Conservation (phyloP, 2,888 invertebrate genomes). For the Teleogryllus oceanicus region DNA sequence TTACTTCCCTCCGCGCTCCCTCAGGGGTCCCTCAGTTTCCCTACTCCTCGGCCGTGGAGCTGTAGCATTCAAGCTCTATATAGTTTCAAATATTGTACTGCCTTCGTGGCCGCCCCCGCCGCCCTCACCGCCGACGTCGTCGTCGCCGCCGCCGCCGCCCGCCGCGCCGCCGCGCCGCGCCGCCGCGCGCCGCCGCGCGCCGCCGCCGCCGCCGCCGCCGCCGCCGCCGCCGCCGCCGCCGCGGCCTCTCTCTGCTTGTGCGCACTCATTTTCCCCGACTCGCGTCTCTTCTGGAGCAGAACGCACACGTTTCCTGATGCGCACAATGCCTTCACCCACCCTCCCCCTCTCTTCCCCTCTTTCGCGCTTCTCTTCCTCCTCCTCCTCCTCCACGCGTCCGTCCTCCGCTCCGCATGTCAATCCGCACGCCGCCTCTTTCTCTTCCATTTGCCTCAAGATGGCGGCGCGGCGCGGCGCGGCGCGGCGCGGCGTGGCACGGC, state of each 20-base stretch:
- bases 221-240: neutral
- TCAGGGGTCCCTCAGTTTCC: neutral
- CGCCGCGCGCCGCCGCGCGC: neutral
- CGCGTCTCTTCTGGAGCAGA: constrained; percentile 27
- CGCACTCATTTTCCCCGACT: neutral
- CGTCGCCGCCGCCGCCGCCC: neutral
- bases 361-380: too few relatives aligned
- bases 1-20: neutral
- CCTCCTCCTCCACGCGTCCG: neutral
- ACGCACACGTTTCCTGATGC: constrained; percentile 25
- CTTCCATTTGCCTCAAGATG: neutral
- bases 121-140: neutral
- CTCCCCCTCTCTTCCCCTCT: too few relatives aligned
- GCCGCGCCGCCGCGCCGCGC: neutral
- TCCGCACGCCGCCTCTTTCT: neutral
- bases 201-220: neutral
- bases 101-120: neutral
- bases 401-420: too few relatives aligned
- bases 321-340: too few relatives aligned
- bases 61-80: neutral
- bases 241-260: neutral
- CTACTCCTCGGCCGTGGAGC: neutral
- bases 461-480: neutral
- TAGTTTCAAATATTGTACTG: constrained; percentile 28
- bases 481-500: neutral